Evolutionary conservation across 2,888 invertebrate genomes (phyloP), one percentile per base, ranked within the genome.

Genomic region (Cyaniris semiargus): DNA sequence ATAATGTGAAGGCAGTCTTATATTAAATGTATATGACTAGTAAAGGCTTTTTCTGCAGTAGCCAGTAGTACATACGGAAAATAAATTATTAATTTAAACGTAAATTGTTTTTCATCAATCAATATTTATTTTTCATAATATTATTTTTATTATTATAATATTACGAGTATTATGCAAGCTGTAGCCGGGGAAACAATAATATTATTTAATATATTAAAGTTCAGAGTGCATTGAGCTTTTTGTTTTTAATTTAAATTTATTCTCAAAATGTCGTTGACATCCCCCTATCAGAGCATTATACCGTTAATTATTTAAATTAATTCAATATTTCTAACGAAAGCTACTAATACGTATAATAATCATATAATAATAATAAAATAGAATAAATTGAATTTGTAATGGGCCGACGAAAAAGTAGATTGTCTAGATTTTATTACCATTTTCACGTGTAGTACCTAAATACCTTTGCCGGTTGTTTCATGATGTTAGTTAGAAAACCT

Each of bases 271-370:
- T 66, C 66, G 31, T 66, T 66, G 66, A 66, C 66, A 66, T 66
- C 27, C 66, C 66, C 66, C 23, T 66, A 21, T 58, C 21, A 21
- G 8, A 58, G 27, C 66, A 60, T 31, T 27, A 27, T 66, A 66
- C 66, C 27, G 27, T 66, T 66, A 66, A 66, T 31, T 66, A 66
- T 66, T 31, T 6, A 66, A 27, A 66, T 31, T 31, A 18, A 31
- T 66, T 66, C 27, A 27, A 66, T 66, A 27, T 66, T 66, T 31
- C 15, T 2, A 31, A 66, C 31, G 66, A 27, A 66, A 66, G 66
- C 66, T 27, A 66, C 31, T 66, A 66, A 66, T 66, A 66, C 13
- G 66, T 66, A 31, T 66, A 66, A 66, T 66, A 66, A 66, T 66
- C 27, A 66, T 66, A 66, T 66, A 18, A 66, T 66, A 31, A 27